Evolutionary conservation across 1,140 invertebrate species (phyloP), one percentile per base, ranked within the genome.

Genomic region (Phortica variegata): DNA sequence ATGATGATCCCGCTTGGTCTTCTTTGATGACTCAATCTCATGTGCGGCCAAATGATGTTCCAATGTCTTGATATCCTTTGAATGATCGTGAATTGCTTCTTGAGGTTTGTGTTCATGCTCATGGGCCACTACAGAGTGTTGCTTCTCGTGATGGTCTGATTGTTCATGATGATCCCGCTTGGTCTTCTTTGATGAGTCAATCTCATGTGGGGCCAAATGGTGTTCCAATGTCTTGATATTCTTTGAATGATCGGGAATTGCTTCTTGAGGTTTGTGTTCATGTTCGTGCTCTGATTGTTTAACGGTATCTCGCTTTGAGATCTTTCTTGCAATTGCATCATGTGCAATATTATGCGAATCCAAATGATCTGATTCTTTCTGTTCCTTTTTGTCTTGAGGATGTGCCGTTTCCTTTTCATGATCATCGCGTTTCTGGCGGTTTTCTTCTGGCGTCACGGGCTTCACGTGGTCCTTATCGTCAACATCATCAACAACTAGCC

Each of bases 361-460:
- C 47, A 42, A 2, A 39, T 54, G n/a, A 34, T 57, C n/a, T 55
- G 40, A 0, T 58, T 51, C 10, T 58, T 52, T 6, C n/a, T 26
- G 23, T 26, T 26, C 23, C 23, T 26, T 26, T 26, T 26, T 26
- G 23, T n/a, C 23, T 12, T 37, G 20, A 34, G 37, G 37, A 16
- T 44, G 42, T 16, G 46, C n/a, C 2, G 43, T 17, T 8, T 26
- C 32, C 2, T 9, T 6, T 13, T 34, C 13, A 9, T 34, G 8
- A 15, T 56, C 49, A 20, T 66, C 16, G 4, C 62, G 62, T 33
- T 52, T 58, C 34, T 59, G 18, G 2, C 55, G 58, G 17, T 1
- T 23, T 12, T 48, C 26, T 41, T 39, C 47, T 5, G 55, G 52
- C 20, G 58, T 20, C 19, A 63, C 20, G 3, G 56, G 16, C 33